phyloP scores from a whole-genome alignment of 1,140 invertebrate species.

The Nylanderia fulva region DNA sequence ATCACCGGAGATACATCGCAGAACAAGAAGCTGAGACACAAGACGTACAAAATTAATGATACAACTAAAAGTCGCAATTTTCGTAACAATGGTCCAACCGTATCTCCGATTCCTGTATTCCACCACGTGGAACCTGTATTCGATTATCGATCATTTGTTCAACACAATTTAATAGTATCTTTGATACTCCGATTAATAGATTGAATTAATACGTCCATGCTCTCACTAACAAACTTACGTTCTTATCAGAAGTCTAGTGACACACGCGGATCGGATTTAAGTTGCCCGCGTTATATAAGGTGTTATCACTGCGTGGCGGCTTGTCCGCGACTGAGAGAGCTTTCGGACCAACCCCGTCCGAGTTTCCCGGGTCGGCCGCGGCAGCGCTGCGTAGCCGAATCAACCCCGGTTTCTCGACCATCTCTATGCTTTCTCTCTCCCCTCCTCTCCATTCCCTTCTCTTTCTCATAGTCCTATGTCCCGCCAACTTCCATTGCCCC shows the following conservation, averaged over 20 bases:
- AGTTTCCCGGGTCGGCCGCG: constrained; percentile 76
- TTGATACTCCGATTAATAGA: not conserved
- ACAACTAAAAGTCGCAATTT: not conserved
- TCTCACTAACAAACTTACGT: constrained; percentile 8
- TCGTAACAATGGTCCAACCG: not conserved
- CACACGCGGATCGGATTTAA: constrained; percentile 23
- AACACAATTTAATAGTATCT: not conserved
- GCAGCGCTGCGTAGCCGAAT: constrained; percentile 70
- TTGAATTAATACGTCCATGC: not conserved
- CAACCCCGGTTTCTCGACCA: constrained; percentile 61
- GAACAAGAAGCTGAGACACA: not conserved
- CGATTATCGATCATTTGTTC: not conserved
- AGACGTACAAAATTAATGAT: not conserved
- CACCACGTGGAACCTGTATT: constrained; percentile 39
- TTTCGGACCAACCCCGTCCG: constrained; percentile 76
- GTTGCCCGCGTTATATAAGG: constrained; percentile 58
- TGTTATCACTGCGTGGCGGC: constrained; percentile 76
- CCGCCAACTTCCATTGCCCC: constrained; percentile 52
- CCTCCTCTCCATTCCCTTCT: not conserved
- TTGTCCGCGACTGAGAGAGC: constrained; percentile 77
- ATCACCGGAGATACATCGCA: not conserved
- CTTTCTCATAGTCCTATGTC: constrained; percentile 32
- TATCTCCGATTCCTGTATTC: constrained; percentile 9
- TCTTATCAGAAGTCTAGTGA: constrained; percentile 6
- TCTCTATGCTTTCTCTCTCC: not conserved